These are phyloP conservation scores for Philopotamus ludificatus DNA, from an alignment of 1,140 invertebrate genomes.

Conservation along the genomic window DNA sequence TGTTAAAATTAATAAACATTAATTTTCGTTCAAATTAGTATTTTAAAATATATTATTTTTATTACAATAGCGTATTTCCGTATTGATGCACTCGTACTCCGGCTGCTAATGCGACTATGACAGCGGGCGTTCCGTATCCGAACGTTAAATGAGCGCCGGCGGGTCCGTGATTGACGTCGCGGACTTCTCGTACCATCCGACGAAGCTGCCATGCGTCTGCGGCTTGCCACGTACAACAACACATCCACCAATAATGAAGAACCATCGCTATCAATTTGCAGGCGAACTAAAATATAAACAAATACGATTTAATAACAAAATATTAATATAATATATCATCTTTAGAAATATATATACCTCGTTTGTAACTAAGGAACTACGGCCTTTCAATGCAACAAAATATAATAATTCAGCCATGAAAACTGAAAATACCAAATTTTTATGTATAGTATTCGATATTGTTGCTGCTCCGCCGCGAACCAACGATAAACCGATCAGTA, in stretches of 20 bases:
- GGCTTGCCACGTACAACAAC: conserved; percentile 86
- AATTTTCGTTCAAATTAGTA: neutral
- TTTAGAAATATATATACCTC: conserved; percentile 53
- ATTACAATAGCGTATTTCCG: conserved; percentile 90
- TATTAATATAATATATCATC: neutral
- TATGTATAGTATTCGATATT: conserved; percentile 92
- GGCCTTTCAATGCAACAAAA: conserved; percentile 79
- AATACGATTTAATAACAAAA: too few relatives aligned
- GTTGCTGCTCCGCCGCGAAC: conserved; percentile 77
- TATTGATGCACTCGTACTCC: conserved; percentile 94
- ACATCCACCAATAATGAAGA: conserved; percentile 90
- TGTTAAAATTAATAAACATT: conserved; percentile 48
- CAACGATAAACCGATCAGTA: conserved; percentile 71
- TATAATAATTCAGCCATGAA: conserved; percentile 84
- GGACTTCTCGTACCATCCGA: conserved; percentile 91
- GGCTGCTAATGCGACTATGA: conserved; percentile 87
- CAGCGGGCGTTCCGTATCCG: conserved; percentile 91
- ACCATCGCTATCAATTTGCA: conserved; percentile 91
- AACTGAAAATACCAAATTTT: conserved; percentile 87
- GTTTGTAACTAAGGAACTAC: conserved; percentile 70
- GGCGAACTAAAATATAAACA: conserved; percentile 68
- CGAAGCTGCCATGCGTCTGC: conserved; percentile 91
- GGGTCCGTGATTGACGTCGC: conserved; percentile 93
- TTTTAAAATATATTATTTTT: conserved; percentile 41
- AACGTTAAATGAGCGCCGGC: conserved; percentile 94